These are phyloP conservation scores for Nannoperca obscura DNA, from an alignment of 2,797 vertebrate species.

Conservation along the genomic window DNA sequence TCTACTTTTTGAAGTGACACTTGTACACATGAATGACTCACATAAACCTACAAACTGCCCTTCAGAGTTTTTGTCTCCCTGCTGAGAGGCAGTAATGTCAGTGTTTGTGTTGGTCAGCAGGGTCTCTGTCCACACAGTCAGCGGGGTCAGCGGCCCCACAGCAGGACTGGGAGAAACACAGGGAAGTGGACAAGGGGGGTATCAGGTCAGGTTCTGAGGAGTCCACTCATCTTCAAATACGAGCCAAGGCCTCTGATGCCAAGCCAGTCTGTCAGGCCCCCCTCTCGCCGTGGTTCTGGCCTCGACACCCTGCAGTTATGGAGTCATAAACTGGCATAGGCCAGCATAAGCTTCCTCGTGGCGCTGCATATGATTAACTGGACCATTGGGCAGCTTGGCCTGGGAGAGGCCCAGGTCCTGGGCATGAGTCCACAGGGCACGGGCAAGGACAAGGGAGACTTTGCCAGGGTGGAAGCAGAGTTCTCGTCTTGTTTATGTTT, in stretches of 20 bases:
- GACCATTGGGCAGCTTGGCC: constrained; percentile 86
- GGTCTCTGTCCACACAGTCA: constrained; percentile 79
- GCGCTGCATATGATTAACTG: constrained; percentile 87
- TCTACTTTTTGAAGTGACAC: constrained; percentile 26
- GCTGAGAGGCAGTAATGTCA: constrained; percentile 68
- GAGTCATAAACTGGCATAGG: constrained; percentile 76
- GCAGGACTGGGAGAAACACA: constrained; percentile 65
- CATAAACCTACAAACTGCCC: constrained; percentile 56
- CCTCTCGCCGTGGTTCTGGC: constrained; percentile 63
- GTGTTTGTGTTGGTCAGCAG: constrained; percentile 78
- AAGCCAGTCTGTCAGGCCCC: constrained; percentile 73
- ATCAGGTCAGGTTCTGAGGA: constrained; percentile 61
- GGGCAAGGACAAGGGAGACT: constrained; percentile 78
- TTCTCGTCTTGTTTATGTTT: constrained; percentile 67
- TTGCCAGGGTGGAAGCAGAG: constrained; percentile 71
- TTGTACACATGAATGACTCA: constrained; percentile 30
- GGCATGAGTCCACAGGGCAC: constrained; percentile 83
- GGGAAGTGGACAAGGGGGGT: constrained; percentile 33
- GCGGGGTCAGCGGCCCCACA: constrained; percentile 73
- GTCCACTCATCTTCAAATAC: constrained; percentile 67
- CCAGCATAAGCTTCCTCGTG: constrained; percentile 80
- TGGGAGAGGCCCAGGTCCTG: constrained; percentile 73
- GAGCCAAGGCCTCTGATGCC: constrained; percentile 73
- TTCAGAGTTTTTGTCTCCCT: constrained; percentile 64
- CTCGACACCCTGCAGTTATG: constrained; percentile 69